phyloP scores from a whole-genome alignment of 2,888 invertebrate genomes.

The Drosophila stalkeri region DNA sequence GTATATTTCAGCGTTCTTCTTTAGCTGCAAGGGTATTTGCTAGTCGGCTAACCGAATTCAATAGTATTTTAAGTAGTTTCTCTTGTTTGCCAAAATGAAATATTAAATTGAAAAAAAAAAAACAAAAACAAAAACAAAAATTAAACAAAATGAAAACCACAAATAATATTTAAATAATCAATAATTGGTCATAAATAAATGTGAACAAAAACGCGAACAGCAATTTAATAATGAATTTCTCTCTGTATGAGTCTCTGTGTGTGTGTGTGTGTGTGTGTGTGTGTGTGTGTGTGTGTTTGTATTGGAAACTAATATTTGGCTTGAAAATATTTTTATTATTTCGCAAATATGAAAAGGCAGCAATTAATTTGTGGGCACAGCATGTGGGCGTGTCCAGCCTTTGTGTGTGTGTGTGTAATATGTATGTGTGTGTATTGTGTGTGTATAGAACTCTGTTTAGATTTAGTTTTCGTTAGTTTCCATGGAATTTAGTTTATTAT shows the following conservation, averaged over 20 bases:
- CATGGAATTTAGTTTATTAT: conserved; percentile 28
- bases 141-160: conserved; percentile 2
- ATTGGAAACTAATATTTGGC: conserved; percentile 30
- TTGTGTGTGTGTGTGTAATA: background rate
- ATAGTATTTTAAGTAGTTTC: conserved; percentile 3
- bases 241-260: background rate
- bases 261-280: conserved; percentile 3
- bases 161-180: conserved; percentile 41
- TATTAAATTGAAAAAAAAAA: conserved; percentile 18
- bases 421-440: conserved; percentile 16
- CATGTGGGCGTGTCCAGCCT: background rate
- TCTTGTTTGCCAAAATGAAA: conserved; percentile 11
- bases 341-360: conserved; percentile 43
- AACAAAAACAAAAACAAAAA: background rate
- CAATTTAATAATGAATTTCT: conserved; percentile 30
- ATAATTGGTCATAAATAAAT: conserved; percentile 42
- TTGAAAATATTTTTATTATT: conserved; percentile 36
- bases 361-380: conserved; percentile 48
- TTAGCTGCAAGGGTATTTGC: conserved; percentile 31
- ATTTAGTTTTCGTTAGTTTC: conserved; percentile 24
- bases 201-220: conserved; percentile 15
- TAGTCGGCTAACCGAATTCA: conserved; percentile 17
- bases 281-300: background rate
- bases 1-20: background rate
- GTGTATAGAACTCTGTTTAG: conserved; percentile 19